phyloP scores from a whole-genome alignment of 2,113 vertebrate genomes.

The Leucosticte australis region DNA sequence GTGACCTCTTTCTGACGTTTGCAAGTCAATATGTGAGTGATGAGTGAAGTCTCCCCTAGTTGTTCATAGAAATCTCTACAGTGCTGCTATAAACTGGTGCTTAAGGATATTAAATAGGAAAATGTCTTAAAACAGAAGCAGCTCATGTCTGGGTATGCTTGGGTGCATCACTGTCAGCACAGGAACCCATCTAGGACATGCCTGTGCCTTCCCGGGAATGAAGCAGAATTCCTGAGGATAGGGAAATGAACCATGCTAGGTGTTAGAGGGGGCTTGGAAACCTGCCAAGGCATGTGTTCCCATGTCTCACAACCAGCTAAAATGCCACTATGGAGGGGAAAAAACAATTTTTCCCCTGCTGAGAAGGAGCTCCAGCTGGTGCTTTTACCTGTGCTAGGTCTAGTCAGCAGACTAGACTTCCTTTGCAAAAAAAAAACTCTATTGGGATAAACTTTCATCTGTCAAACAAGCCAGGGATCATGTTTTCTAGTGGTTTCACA shows the following conservation, averaged over 20 bases:
- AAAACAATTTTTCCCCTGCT: not conserved
- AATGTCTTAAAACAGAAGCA: not conserved
- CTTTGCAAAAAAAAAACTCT: not conserved
- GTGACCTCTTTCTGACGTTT: not conserved
- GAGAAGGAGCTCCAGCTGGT: not conserved
- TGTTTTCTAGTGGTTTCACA: not conserved
- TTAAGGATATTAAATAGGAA: not conserved
- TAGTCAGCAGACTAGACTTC: not conserved
- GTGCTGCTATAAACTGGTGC: not conserved
- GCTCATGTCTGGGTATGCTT: not conserved
- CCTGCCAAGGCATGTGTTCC: not conserved
- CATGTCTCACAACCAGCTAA: not conserved
- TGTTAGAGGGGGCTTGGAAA: fast-evolving
- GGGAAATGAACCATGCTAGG: not conserved
- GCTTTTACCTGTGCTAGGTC: not conserved
- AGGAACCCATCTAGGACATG: not conserved
- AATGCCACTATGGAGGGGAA: fast-evolving
- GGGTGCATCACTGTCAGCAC: not conserved
- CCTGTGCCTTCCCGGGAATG: fast-evolving
- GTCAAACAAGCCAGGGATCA: not conserved
- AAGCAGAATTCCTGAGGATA: not conserved
- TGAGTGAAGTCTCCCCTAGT: not conserved
- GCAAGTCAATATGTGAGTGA: not conserved
- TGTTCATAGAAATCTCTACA: not conserved
- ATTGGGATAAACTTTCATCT: not conserved